phyloP scores from a whole-genome alignment of 2,113 vertebrate species.

The Ciconia stormi region DNA sequence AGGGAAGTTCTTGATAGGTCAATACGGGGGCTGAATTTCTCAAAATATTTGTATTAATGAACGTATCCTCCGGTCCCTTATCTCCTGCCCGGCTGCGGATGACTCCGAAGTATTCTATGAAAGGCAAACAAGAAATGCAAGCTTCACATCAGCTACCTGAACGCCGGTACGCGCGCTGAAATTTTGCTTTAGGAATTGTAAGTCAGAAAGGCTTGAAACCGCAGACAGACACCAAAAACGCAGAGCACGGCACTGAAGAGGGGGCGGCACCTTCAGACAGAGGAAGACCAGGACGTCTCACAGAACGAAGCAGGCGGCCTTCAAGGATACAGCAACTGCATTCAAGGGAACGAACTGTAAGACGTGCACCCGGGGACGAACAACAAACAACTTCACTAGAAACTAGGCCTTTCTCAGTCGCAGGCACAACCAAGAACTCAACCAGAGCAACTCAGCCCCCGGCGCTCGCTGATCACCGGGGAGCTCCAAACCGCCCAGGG shows the following conservation, averaged over 20 bases:
- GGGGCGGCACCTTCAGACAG: background rate
- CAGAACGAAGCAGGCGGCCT: rapidly evolving
- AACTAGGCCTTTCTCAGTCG: background rate
- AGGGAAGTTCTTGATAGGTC: background rate
- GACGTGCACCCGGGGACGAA: background rate
- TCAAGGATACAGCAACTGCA: background rate
- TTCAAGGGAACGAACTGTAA: no score
- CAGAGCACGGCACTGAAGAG: rapidly evolving
- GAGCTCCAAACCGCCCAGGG: background rate
- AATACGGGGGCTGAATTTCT: background rate
- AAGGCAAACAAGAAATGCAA: background rate
- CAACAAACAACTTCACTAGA: background rate
- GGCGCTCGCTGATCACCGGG: background rate
- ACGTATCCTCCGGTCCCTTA: background rate
- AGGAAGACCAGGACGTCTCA: background rate
- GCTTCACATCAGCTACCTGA: background rate
- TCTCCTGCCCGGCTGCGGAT: background rate
- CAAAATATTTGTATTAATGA: background rate
- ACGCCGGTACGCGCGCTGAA: background rate
- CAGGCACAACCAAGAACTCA: background rate
- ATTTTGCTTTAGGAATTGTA: background rate
- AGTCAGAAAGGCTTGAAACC: background rate
- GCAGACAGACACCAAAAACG: rapidly evolving
- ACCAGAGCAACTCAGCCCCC: background rate
- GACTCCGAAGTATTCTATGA: background rate